These are phyloP conservation scores for Teleopsis dalmanni DNA, from an alignment of 1,140 invertebrate genomes.

Conservation along the genomic window DNA sequence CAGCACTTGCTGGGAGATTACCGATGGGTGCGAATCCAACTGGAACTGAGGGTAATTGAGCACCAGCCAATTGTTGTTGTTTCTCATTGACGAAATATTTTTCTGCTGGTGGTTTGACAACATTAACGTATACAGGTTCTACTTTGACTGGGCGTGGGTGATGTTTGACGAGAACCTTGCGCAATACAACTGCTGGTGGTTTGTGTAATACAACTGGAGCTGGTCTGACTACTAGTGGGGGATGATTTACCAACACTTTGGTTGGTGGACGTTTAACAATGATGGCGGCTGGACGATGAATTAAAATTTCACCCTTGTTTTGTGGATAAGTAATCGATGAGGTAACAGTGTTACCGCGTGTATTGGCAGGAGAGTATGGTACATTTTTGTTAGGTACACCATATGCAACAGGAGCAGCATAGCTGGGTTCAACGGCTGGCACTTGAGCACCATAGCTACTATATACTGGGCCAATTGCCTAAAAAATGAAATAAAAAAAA, in stretches of 20 bases:
- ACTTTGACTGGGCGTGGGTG: constrained; percentile 42
- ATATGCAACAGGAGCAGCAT: constrained; percentile 12
- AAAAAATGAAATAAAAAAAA: no score
- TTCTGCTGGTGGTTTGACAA: constrained; percentile 42
- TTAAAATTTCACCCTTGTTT: constrained; percentile 41
- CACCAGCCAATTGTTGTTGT: no score
- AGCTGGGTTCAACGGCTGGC: no score
- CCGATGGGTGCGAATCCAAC: no score
- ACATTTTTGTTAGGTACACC: background rate
- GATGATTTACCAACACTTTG: constrained; percentile 40
- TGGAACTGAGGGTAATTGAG: no score
- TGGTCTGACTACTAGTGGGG: constrained; percentile 40
- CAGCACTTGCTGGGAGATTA: no score
- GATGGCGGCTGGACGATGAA: constrained; percentile 40
- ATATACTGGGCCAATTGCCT: no score
- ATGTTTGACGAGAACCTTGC: constrained; percentile 41
- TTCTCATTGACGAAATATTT: constrained; percentile 42
- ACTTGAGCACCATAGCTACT: no score
- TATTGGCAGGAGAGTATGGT: constrained; percentile 4
- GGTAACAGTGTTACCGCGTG: constrained; percentile 32
- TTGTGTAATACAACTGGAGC: constrained; percentile 41
- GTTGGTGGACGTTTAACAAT: constrained; percentile 41
- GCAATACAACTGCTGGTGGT: constrained; percentile 41
- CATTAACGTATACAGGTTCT: constrained; percentile 41
- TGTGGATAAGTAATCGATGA: constrained; percentile 39